Evolutionary conservation across 2,797 vertebrate genomes (phyloP).

Genomic region (Mormyrops boulengeri): DNA sequence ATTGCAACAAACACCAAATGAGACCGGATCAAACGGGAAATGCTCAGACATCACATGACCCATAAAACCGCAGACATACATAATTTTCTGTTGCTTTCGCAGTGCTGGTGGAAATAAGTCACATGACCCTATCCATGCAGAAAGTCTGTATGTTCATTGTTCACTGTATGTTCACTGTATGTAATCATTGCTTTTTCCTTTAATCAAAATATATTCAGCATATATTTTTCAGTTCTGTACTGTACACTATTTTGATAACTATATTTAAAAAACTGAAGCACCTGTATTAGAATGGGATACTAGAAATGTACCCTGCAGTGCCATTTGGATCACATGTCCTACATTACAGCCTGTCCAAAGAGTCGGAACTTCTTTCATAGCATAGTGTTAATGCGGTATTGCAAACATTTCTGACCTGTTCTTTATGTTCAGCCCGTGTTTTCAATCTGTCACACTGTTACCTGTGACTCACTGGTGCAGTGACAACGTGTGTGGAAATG

Average conservation of each 20-base stretch:
- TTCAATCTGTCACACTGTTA: background rate
- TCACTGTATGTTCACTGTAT: conserved; percentile 33
- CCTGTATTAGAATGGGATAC: conserved; percentile 35
- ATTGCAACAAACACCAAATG: background rate
- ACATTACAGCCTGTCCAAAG: background rate
- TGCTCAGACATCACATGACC: background rate
- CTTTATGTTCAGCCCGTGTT: background rate
- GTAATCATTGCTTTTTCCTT: background rate
- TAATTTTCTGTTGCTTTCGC: background rate
- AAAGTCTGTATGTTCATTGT: conserved; percentile 27
- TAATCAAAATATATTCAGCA: conserved; percentile 49
- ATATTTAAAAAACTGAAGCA: conserved; percentile 39
- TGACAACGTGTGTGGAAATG: background rate
- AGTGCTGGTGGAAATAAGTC: background rate
- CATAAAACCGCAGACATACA: background rate
- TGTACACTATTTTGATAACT: conserved; percentile 39
- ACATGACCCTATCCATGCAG: background rate
- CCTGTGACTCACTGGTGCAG: background rate
- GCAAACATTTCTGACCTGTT: background rate
- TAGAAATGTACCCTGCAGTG: background rate
- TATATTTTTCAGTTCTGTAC: conserved; percentile 49
- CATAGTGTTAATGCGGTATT: background rate
- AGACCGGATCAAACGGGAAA: background rate
- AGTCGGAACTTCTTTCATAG: background rate
- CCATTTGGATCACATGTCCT: background rate